A percentile compares a stretch with the other conserved stretches of the same genome.
phyloP scores from a whole-genome alignment of 2,888 invertebrate species.

The Drosophila gaucha region DNA sequence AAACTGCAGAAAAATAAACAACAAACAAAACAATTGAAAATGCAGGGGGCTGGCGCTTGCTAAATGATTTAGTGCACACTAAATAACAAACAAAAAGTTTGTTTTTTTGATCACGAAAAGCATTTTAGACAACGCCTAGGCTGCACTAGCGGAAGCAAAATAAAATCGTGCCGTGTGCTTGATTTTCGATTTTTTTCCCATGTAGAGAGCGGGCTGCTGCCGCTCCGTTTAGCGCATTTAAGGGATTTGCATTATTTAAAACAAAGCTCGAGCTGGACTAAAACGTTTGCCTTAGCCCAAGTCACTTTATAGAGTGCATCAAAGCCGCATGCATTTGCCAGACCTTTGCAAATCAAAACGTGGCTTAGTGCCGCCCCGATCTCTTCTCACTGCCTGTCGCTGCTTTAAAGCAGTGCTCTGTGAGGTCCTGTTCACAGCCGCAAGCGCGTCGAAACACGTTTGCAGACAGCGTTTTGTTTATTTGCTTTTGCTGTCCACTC shows the following conservation, averaged over 20 bases:
- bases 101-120: conserved; percentile 28
- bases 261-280: conserved; percentile 32
- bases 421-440: conserved; percentile 13
- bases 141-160: conserved; percentile 43
- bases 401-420: conserved; percentile 22
- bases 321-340: conserved; percentile 53
- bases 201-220: conserved; percentile 14
- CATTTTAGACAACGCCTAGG: conserved; percentile 33
- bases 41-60: conserved; percentile 30
- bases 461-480: conserved; percentile 63
- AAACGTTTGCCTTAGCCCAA: conserved; percentile 17
- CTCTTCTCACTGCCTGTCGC: neutral
- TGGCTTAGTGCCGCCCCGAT: conserved; percentile 40
- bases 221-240: conserved; percentile 72
- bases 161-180: conserved; percentile 58
- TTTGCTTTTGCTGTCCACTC: conserved; percentile 50
- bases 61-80: conserved; percentile 69
- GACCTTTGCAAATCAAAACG: conserved; percentile 57
- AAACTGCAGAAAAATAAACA: conserved; percentile 9
- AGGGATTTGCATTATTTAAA: conserved; percentile 76
- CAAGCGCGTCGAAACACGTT: conserved; percentile 61
- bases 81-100: conserved; percentile 61
- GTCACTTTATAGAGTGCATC: conserved; percentile 38
- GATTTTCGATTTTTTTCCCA: conserved; percentile 58
- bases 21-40: conserved; percentile 42